These are phyloP conservation scores for Micronisus gabar DNA, from an alignment of 2,113 vertebrate genomes.

Conservation along the genomic window DNA sequence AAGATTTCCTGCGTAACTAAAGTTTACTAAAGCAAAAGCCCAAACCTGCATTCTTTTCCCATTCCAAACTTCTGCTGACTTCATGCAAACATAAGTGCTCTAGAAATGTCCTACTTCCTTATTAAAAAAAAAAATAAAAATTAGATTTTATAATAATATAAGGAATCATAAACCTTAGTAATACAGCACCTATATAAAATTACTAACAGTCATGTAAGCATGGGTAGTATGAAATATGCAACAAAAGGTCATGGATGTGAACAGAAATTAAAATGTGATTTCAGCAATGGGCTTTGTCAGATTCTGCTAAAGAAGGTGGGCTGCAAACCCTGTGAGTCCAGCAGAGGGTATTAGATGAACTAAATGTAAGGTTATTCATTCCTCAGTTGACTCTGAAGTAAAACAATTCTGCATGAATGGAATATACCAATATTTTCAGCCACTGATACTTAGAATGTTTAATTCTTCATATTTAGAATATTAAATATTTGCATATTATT, in stretches of 20 bases:
- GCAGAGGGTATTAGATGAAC: neutral
- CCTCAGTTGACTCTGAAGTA: neutral
- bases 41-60: neutral
- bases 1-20: slow-evolving; percentile 15
- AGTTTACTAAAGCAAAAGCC: neutral
- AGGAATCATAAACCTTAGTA: neutral
- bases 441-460: neutral
- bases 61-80: neutral
- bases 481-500: neutral
- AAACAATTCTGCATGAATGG: neutral
- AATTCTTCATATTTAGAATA: neutral
- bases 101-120: neutral
- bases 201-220: neutral
- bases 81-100: neutral
- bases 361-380: neutral
- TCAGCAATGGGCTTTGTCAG: neutral
- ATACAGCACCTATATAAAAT: neutral
- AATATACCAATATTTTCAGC: neutral
- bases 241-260: neutral
- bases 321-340: neutral
- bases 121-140: neutral
- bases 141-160: neutral
- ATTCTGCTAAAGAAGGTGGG: neutral
- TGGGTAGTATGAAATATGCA: neutral
- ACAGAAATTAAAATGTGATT: neutral